Evolutionary conservation across 1,140 invertebrate species (phyloP), one percentile per base, ranked within the genome.

Genomic region (Telenomus remus): DNA sequence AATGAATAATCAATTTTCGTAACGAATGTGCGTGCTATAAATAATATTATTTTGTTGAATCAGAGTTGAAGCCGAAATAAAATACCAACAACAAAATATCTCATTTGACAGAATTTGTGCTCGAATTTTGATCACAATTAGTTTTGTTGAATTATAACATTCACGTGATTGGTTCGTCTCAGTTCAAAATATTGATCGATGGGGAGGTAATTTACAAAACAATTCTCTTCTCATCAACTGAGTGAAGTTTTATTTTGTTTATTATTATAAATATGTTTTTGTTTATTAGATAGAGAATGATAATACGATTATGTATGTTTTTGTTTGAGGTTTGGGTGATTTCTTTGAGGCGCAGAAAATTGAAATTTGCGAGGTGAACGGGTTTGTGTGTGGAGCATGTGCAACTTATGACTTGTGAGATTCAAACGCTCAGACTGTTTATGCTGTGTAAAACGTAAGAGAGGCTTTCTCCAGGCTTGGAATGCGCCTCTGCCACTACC

Each of bases 381-480:
- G 63, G 72, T 70, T 68, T 66, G 27, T 44, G 35, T 44, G 42
- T 57, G 51, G 49, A 71, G 66, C 74, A 60, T 76, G 68, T 76
- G 74, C 74, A 70, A 63, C 44, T 69, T 70, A 76, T 70, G 66
- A 70, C 56, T 64, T 54, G 51, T 74, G 63, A 46, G 37, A 73
- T 57, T 54, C 19, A 71, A 72, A 69, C 55, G 27, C 47, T 65
- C 43, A 57, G 54, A 69, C 68, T 76, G 79, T 78, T 76, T 80
- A 74, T 80, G 59, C 68, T 50, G 69, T 72, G 65, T 76, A 79
- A 57, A 80, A 76, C 66, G 53, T 72, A 78, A 78, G 77, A 83
- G 80, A 82, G 81, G 82, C 82, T 84, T 84, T 84, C 82, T 82
- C 82, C 79, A 56, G 43, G 75, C 56, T 81, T 69, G 82, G 82